Conservation (phyloP, 2,113 vertebrate species). For the Rhineura floridana region DNA sequence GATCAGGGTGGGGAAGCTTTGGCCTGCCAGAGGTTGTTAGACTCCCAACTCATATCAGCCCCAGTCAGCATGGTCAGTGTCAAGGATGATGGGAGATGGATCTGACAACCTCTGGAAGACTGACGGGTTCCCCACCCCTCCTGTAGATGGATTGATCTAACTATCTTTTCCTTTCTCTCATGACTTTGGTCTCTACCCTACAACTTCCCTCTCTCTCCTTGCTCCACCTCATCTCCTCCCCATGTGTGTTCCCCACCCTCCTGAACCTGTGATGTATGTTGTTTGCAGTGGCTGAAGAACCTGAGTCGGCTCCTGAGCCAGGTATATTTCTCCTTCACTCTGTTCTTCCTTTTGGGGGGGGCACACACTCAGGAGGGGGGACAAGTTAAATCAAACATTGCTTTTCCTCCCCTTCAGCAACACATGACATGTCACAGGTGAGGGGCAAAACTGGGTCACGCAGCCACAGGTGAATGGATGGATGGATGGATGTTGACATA, state of each 20-base stretch:
- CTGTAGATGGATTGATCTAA: not conserved
- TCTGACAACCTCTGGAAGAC: not conserved
- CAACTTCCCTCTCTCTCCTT: not conserved
- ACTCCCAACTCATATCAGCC: not conserved
- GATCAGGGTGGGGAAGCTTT: not conserved
- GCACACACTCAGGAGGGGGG: not conserved
- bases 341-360: not conserved
- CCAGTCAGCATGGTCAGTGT: not conserved
- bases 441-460: not conserved
- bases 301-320: constrained; percentile 22
- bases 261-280: constrained; percentile 9
- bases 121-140: not conserved
- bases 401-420: not conserved
- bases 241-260: not conserved
- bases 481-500: not conserved
- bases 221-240: not conserved
- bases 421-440: not conserved
- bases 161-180: constrained; percentile 12
- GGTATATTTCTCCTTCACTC: constrained; percentile 22
- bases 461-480: not conserved
- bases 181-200: constrained; percentile 5
- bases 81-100: not conserved
- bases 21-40: not conserved
- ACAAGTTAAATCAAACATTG: not conserved
- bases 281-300: constrained; percentile 33